phyloP scores from a whole-genome alignment of 64 coral and sea anemone genomes.

The Actinia tenebrosa region DNA sequence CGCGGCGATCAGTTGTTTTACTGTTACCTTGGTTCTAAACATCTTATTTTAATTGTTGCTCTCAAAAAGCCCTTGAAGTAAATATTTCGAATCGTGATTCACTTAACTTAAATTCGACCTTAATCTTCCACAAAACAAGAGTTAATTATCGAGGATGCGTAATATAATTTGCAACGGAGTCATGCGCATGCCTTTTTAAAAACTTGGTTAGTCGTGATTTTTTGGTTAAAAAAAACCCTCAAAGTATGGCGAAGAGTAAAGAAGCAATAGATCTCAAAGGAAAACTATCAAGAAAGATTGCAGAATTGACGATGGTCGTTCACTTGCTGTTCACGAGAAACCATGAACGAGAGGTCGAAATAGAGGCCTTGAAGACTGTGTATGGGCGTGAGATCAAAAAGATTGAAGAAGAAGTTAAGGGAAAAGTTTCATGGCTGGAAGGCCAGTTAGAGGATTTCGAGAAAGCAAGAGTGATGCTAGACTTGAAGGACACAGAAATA shows the following conservation, averaged over 20 bases:
- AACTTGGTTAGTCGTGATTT: background rate
- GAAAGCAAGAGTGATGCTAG: conserved; percentile 69
- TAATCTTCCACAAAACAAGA: background rate
- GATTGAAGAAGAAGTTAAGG: conserved; percentile 67
- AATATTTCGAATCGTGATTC: background rate
- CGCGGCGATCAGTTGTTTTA: background rate
- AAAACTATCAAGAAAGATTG: conserved; percentile 88
- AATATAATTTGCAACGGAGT: background rate
- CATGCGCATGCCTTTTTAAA: background rate
- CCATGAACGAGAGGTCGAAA: conserved; percentile 90
- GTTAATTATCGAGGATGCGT: background rate
- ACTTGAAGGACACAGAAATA: conserved; percentile 77
- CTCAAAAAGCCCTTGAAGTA: background rate
- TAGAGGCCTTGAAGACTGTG: conserved; percentile 78
- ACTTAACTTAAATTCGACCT: background rate
- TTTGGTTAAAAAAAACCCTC: background rate
- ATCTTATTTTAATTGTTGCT: conserved; percentile 6
- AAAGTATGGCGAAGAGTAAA: conserved; percentile 21
- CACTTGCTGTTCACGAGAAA: conserved; percentile 96
- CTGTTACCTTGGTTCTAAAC: background rate
- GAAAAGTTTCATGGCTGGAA: conserved; percentile 85
- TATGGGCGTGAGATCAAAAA: conserved; percentile 73
- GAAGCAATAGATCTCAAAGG: conserved; percentile 48
- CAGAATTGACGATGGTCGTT: conserved; percentile 91
- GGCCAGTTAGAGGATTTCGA: conserved; percentile 87